Evolutionary conservation across 2,113 vertebrate genomes (phyloP).

Genomic region (Hydrochoerus hydrochaeris): DNA sequence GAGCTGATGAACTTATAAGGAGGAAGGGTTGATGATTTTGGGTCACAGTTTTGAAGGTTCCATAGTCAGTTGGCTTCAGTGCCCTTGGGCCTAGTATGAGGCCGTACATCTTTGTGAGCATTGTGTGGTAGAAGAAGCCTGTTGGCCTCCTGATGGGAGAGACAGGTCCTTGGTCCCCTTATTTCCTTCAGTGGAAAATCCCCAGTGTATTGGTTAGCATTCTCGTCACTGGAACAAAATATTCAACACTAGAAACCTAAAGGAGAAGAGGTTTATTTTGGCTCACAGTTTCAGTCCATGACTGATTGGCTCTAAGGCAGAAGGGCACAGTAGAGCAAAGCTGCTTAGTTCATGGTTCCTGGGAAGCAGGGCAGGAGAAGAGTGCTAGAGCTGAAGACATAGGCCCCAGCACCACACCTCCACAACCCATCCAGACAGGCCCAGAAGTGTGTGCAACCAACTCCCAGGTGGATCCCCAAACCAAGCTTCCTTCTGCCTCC

Average conservation of each 20-base stretch:
- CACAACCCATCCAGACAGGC: not conserved
- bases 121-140: not conserved
- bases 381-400: not conserved
- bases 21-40: not conserved
- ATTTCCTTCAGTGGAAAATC: not conserved
- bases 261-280: not conserved
- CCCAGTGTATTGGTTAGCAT: not conserved
- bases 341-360: not conserved
- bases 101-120: not conserved
- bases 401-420: not conserved
- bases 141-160: not conserved
- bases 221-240: not conserved
- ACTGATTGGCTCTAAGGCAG: not conserved
- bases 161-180: not conserved
- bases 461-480: not conserved
- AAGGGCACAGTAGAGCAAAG: not conserved
- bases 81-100: not conserved
- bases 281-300: not conserved
- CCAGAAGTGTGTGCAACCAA: not conserved
- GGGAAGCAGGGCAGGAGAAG: not conserved
- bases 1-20: not conserved
- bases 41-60: not conserved
- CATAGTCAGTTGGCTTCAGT: not conserved
- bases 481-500: not conserved
- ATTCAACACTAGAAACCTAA: not conserved